Evolutionary conservation across 2,113 vertebrate species (phyloP), one percentile per base, ranked within the genome.

Genomic region (Galbula dea): DNA sequence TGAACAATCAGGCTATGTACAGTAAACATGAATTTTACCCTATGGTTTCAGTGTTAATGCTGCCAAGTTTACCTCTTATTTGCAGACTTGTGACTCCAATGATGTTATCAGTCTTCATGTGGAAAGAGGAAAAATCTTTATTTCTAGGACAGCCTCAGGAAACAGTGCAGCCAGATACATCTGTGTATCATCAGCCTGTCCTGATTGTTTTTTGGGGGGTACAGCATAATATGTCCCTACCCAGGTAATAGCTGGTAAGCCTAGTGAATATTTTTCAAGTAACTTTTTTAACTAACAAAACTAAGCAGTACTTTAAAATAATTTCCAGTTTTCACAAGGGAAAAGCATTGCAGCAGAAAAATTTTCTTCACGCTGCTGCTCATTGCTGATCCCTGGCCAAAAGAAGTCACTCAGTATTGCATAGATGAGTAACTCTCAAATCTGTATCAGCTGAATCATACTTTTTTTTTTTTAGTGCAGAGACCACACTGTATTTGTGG

Each of bases 341-440:
- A 88, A 55, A 76, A 74, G 68, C 69, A 74, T 17, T 51, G 68
- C 59, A 91, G 79, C 59, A 91, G 86, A 71, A 83, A 80, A 71
- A 29, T 30, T 67, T 77, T 43, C 65, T 73, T 88, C 72, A 49
- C 23, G 0, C 39, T 37, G 77, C 62, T 87, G 49, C 58, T 88
- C 46, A 12, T 20, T 81, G 79, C 57, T 83, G 79, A 81, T 81
- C 59, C 59, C 39, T 86, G 79, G 83, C 88, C 79, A 93, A 83
- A 80, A 84, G 66, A 86, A 96, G 75, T 88, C 72, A 55, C 48
- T 80, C 76, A 43, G 59, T 79, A 37, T 89, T 67, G 65, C 65
- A 86, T n/a, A 86, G 76, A 59, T 90, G 86, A 91, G 39, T 71
- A 65, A 27, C n/a, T 94, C 36, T 55, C n/a, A 93, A 93, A 88